Conservation (phyloP, 2,113 vertebrate genomes). For the Phasianus colchicus region DNA sequence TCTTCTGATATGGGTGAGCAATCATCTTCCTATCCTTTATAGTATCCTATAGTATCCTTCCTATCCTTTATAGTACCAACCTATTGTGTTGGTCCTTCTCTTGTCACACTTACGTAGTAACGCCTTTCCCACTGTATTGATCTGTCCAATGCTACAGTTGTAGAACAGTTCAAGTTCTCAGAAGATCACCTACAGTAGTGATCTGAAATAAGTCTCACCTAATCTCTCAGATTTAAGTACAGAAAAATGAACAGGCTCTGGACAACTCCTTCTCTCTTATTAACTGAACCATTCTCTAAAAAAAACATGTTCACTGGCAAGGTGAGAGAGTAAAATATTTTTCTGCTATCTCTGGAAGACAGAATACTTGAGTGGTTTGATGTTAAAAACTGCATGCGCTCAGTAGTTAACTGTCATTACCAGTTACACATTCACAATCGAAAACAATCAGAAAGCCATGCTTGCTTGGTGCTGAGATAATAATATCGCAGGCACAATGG, state of each 20-base stretch:
- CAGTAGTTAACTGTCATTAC: conserved; percentile 36
- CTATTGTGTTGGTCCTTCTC: no score
- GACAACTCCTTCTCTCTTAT: neutral
- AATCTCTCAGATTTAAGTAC: neutral
- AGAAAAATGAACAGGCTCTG: accelerated
- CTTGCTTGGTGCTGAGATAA: conserved; percentile 45
- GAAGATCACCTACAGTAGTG: neutral
- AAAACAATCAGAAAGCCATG: conserved; percentile 37
- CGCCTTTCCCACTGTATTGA: no score
- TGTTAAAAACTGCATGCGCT: neutral
- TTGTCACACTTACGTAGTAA: no score
- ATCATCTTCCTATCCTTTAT: no score
- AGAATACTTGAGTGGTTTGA: neutral
- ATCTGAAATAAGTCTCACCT: neutral
- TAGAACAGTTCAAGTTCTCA: neutral
- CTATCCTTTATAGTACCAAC: no score
- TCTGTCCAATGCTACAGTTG: no score
- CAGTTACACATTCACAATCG: neutral
- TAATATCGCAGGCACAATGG: conserved; percentile 40
- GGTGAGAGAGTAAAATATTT: neutral
- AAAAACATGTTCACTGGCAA: neutral
- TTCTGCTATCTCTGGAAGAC: neutral
- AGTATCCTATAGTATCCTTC: no score
- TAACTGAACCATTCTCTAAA: neutral
- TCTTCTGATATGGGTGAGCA: no score